Conservation (phyloP, 92 coral and sea anemone genomes). For the Nematostella vectensis region DNA sequence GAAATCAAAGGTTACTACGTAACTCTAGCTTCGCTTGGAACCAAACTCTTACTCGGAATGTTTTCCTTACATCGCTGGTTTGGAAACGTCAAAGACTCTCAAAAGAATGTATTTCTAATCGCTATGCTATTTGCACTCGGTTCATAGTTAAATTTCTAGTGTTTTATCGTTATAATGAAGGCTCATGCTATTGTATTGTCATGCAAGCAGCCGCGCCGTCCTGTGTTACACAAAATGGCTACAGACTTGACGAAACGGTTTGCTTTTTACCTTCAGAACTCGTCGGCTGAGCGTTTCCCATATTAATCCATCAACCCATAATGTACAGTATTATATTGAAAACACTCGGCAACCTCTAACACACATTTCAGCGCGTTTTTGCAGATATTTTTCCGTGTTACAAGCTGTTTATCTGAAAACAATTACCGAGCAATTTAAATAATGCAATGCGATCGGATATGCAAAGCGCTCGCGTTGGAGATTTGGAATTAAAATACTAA, state of each 20-base stretch:
- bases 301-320: too few relatives aligned
- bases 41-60: too few relatives aligned
- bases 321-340: too few relatives aligned
- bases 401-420: conserved; percentile 42
- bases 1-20: too few relatives aligned
- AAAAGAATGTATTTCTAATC: too few relatives aligned
- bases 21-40: too few relatives aligned
- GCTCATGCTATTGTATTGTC: conserved; percentile 25
- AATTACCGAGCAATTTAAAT: conserved; percentile 25
- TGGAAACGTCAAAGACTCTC: too few relatives aligned
- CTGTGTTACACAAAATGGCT: not conserved
- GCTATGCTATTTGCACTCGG: too few relatives aligned
- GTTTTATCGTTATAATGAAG: too few relatives aligned
- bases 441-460: conserved; percentile 5
- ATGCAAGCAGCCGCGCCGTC: conserved; percentile 13
- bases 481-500: not conserved
- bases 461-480: not conserved
- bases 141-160: too few relatives aligned
- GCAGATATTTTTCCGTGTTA: conserved; percentile 4
- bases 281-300: conserved; percentile 57
- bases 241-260: not conserved
- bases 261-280: conserved; percentile 37
- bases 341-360: too few relatives aligned
- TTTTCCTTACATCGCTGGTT: too few relatives aligned
- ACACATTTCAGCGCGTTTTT: conserved; percentile 3